Percentiles rank a stretch among this genome's conserved stretches.
Conservation (phyloP, 2,113 vertebrate species). For the Odontesthes bonariensis region DNA sequence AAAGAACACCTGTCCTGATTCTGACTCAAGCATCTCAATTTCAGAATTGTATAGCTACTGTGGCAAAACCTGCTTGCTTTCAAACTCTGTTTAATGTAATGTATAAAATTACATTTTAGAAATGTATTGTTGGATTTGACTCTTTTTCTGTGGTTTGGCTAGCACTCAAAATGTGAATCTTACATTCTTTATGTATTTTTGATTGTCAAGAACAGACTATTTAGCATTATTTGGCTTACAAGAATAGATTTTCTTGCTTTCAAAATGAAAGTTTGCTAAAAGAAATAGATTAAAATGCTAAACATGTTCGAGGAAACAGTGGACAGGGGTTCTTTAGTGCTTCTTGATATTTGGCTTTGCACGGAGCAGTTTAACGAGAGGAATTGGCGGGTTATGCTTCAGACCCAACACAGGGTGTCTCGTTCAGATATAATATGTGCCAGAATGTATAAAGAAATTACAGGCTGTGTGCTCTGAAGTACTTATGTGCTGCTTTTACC, state of each 20-base stretch:
- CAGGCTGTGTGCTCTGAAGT: conserved; percentile 69
- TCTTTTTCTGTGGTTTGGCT: conserved; percentile 1
- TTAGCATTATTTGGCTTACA: conserved; percentile 17
- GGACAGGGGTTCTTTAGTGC: conserved; percentile 48
- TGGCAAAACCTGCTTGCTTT: conserved; percentile 19
- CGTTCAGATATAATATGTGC: conserved; percentile 69
- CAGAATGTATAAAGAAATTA: conserved; percentile 78
- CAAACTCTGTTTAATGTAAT: conserved; percentile 13
- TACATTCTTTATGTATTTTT: conserved; percentile 9
- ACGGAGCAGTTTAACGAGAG: conserved; percentile 49
- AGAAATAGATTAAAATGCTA: conserved; percentile 18
- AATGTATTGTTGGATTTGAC: conserved; percentile 35
- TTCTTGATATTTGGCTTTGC: conserved; percentile 64
- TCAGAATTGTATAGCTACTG: conserved; percentile 21
- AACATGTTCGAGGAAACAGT: conserved; percentile 4
- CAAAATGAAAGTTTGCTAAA: conserved; percentile 12
- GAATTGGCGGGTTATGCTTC: conserved; percentile 50
- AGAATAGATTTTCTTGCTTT: conserved; percentile 9
- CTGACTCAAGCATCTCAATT: conserved; percentile 29
- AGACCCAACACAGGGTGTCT: conserved; percentile 52
- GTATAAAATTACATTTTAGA: conserved; percentile 12
- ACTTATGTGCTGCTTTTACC: conserved; percentile 75
- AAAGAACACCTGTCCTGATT: conserved; percentile 58
- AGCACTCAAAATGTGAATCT: not conserved
- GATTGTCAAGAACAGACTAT: conserved; percentile 25